A percentile compares a stretch with the other conserved stretches of the same genome.
These are phyloP conservation scores for Leptinotarsa defecta DNA, from an alignment of 1,140 invertebrate genomes.

Conservation along the genomic window DNA sequence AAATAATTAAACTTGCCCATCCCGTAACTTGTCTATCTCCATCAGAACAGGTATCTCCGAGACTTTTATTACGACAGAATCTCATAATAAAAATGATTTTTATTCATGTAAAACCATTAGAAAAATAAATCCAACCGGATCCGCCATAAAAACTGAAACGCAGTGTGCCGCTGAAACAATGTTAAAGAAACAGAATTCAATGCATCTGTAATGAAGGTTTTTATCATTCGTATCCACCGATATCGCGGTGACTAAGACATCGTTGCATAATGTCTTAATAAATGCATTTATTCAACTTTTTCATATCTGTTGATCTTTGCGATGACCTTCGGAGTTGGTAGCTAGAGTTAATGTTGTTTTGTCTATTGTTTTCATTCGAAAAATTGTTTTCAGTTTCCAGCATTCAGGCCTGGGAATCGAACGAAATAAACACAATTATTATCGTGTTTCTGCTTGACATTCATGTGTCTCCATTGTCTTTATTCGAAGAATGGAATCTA, in stretches of 20 bases:
- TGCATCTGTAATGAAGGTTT: slow-evolving; percentile 18
- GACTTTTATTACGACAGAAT: background rate
- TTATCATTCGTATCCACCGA: background rate
- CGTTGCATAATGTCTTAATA: slow-evolving; percentile 40
- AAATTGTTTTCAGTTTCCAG: background rate
- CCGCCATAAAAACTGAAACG: background rate
- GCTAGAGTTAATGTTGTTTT: slow-evolving; percentile 37
- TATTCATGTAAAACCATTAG: background rate
- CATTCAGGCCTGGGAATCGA: background rate
- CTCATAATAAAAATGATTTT: slow-evolving; percentile 2
- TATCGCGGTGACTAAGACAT: slow-evolving; percentile 10
- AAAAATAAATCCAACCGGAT: slow-evolving; percentile 6
- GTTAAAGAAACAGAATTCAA: slow-evolving; percentile 10
- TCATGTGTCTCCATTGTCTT: background rate
- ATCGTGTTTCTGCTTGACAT: background rate
- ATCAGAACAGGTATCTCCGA: background rate
- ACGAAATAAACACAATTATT: background rate
- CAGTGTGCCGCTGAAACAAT: background rate
- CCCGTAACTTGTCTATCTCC: background rate
- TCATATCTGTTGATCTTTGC: slow-evolving; percentile 36
- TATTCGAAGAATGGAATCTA: no score
- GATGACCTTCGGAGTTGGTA: slow-evolving; percentile 36
- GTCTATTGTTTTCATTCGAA: slow-evolving; percentile 30
- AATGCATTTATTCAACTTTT: slow-evolving; percentile 39
- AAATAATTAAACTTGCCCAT: background rate